Evolutionary conservation across 92 coral and sea anemone species (phyloP), one percentile per base, ranked within the genome.

Genomic region (Phenganax marumi): DNA sequence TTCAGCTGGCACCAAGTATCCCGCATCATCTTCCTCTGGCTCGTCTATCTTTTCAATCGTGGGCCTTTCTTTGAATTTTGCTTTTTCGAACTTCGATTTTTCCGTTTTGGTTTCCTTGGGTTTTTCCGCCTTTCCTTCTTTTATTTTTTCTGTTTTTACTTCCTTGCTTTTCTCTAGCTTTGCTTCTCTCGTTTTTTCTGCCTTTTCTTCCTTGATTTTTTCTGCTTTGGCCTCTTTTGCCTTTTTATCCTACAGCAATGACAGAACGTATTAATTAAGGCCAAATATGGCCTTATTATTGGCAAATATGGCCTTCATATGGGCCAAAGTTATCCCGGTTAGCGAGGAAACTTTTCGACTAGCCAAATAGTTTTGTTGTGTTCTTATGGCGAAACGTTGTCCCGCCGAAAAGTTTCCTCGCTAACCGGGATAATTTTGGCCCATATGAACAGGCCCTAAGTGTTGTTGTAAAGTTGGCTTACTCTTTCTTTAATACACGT

Each of bases 1-100:
- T 49, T 66, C 72, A 3, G 72, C 72, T 7, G 72, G 72, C 18
- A 66, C 72, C 1, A 66, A 49, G 50, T 66, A 66, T 25, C 72
- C 72, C 9, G 72, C 49, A 5, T 66, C 72, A 21, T 66, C 72
- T 25, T 66, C 72, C 7, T 25, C 72, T 3, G 72, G 72, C 5
- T 66, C 72, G 11, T 23, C 72, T 3, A 25, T 66, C 5, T 5
- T 39, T 49, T 66, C 72, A 12, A 9, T 14, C 12, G 26, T 66
- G 26, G 33, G n/a, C 17, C 43, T 66, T 17, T 66, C 72, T 47
- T 66, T 66, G 39, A 49, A 66, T 49, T 72, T 49, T 46, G 58
- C 17, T 33, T 48, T 72, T 48, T 72, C 57, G 0, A 14, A 56
- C 16, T 19, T 13, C 63, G 63, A 56, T 56, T 13, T 56, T 63